Conservation (phyloP, 2,888 invertebrate species). For the Theretra japonica region DNA sequence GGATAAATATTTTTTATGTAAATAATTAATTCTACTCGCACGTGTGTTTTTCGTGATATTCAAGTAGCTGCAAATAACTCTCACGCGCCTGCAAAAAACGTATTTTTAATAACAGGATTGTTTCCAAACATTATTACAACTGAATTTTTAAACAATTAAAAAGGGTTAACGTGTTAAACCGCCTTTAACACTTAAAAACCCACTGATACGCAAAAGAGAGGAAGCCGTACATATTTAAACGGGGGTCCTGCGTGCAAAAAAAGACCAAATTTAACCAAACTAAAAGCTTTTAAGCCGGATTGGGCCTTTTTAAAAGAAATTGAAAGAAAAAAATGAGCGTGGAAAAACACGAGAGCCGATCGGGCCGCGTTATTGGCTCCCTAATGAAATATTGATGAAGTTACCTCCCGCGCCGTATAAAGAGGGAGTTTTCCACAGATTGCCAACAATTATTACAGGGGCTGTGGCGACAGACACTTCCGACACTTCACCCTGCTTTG, state of each 20-base stretch:
- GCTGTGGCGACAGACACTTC: neutral
- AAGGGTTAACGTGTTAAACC: neutral
- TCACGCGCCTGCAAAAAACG: neutral
- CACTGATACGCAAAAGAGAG: neutral
- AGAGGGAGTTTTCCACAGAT: conserved; percentile 20
- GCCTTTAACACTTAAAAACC: neutral
- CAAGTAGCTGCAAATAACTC: no score
- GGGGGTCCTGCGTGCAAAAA: no score
- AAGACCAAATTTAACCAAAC: neutral
- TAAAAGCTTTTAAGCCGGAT: conserved; percentile 34
- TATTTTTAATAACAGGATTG: neutral
- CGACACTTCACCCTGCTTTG: neutral
- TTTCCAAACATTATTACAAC: neutral
- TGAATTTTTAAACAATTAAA: neutral
- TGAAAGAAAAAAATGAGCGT: conserved; percentile 34
- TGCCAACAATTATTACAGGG: conserved; percentile 24
- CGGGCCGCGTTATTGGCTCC: conserved; percentile 35
- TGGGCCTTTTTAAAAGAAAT: conserved; percentile 32
- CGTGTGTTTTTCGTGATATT: no score
- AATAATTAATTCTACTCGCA: no score
- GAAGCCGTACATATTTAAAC: neutral
- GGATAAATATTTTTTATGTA: no score
- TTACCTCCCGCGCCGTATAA: conserved; percentile 26
- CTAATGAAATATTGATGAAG: conserved; percentile 43
- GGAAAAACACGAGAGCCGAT: conserved; percentile 33